Conservation (phyloP, 2,113 vertebrate genomes). For the Calypte anna region DNA sequence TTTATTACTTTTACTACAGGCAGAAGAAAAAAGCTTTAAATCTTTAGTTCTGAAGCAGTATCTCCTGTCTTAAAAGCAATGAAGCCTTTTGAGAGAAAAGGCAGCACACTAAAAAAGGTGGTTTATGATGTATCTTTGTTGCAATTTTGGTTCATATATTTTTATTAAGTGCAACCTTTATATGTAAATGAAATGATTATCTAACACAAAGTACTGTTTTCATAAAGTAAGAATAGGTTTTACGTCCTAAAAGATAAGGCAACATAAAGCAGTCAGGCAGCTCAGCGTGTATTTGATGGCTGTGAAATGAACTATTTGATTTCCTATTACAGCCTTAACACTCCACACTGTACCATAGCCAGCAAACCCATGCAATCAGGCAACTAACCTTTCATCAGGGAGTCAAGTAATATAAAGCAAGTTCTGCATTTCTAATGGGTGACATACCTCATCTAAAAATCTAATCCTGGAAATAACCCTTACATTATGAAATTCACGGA, state of each 20-base stretch:
- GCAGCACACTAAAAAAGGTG: conserved; percentile 49
- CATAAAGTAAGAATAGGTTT: conserved; percentile 74
- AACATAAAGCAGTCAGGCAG: conserved; percentile 65
- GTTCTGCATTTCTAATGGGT: conserved; percentile 34
- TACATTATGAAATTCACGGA: neutral
- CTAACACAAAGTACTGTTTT: conserved; percentile 72
- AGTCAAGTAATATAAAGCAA: neutral
- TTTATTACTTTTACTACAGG: conserved; percentile 76
- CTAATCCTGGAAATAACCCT: neutral
- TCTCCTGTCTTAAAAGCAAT: conserved; percentile 74
- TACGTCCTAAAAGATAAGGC: conserved; percentile 65
- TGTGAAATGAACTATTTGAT: conserved; percentile 77
- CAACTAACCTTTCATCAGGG: conserved; percentile 46
- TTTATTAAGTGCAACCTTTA: conserved; percentile 75
- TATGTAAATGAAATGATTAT: conserved; percentile 78
- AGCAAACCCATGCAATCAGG: conserved; percentile 6
- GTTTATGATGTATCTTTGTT: conserved; percentile 68
- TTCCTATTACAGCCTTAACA: conserved; percentile 65
- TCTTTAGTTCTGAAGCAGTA: conserved; percentile 75
- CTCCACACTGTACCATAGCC: conserved; percentile 24
- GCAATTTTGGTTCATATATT: conserved; percentile 76
- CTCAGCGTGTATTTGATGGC: conserved; percentile 64
- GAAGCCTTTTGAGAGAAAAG: conserved; percentile 68
- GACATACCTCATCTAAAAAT: conserved; percentile 28
- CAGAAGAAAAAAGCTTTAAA: conserved; percentile 75